Evolutionary conservation across 2,113 vertebrate species (phyloP), one percentile per base, ranked within the genome.

Genomic region (Benitochromis conjunctus): DNA sequence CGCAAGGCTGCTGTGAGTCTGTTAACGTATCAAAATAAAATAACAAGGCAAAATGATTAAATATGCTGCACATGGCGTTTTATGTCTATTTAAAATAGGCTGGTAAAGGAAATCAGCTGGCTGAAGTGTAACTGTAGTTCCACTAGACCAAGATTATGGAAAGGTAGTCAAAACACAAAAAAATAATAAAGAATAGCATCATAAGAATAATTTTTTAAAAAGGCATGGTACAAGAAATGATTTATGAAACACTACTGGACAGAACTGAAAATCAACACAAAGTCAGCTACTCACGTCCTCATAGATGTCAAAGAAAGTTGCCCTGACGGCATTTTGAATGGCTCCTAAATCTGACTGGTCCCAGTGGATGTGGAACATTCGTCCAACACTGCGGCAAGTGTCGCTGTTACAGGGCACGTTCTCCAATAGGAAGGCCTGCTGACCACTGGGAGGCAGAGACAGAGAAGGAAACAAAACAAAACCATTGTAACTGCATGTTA

Each of bases 291-390:
- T 98, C 87, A 99, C 99, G 3, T 99, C 99, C 95, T 99, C 99
- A 2, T 99, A 99, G 95, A 99, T 98, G 96, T 99, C 98, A 91
- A 99, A 99, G 96, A 99, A 99, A 10, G 98, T 98, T 5, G 98
- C 97, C 46, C 97, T 95, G 88, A 95, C 66, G 0, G 98, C 98
- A 9, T 96, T 96, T 83, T 96, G 96, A 94, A 99, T 97, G 92
- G 97, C 96, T 78, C 97, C 97, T 48, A 99, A 96, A 89, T 98
- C 98, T 0, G 95, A 93, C 64, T 98, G 97, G 82, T 99, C 98
- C 99, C 98, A 99, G 92, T 96, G 97, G 87, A 99, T 96, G 86
- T 79, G 96, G 84, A 99, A 98, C 97, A 97, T 98, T 5, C 99
- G 96, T 13, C 94, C 96, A 0, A 84, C 92, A 0, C 91, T 91